These are phyloP conservation scores for Poeciliopsis occidentalis DNA, from an alignment of 2,113 vertebrate species.

Conservation along the genomic window DNA sequence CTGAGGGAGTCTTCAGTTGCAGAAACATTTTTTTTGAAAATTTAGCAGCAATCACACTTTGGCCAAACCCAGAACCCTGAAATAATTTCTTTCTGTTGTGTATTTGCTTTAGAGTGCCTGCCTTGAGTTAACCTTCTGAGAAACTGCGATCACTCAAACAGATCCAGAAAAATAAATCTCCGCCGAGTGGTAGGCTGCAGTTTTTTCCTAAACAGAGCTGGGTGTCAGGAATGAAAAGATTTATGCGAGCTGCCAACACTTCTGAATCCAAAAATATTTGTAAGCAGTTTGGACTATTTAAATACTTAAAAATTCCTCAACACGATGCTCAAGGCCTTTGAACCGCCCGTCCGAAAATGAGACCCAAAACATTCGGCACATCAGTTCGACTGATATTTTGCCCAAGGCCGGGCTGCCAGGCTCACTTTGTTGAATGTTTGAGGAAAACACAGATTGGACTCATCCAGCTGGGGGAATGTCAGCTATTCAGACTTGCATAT, in stretches of 20 bases:
- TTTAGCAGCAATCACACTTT: slow-evolving; percentile 53
- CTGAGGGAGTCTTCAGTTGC: slow-evolving; percentile 69
- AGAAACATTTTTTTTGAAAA: slow-evolving; percentile 52
- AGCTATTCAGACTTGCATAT: slow-evolving; percentile 57
- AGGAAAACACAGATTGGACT: slow-evolving; percentile 51
- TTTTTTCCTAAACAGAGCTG: slow-evolving; percentile 22
- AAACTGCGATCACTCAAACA: slow-evolving; percentile 40
- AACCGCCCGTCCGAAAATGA: slow-evolving; percentile 33
- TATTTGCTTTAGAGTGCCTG: slow-evolving; percentile 51
- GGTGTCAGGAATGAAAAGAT: slow-evolving; percentile 45
- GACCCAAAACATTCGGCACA: slow-evolving; percentile 32
- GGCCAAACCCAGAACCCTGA: slow-evolving; percentile 45
- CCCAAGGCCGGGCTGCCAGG: slow-evolving; percentile 36
- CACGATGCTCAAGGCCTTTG: slow-evolving; percentile 33
- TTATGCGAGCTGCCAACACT: slow-evolving; percentile 24
- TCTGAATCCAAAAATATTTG: slow-evolving; percentile 47
- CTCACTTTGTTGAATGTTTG: slow-evolving; percentile 6
- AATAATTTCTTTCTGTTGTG: slow-evolving; percentile 46
- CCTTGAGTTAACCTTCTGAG: slow-evolving; percentile 35
- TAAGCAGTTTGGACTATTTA: slow-evolving; percentile 51
- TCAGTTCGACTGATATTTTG: slow-evolving; percentile 18
- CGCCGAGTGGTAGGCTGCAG: slow-evolving; percentile 25
- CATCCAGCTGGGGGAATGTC: slow-evolving; percentile 66
- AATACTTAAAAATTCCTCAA: slow-evolving; percentile 24
- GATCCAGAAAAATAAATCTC: slow-evolving; percentile 34